These are phyloP conservation scores for Sprattus sprattus DNA, from an alignment of 2,113 vertebrate species.

Conservation along the genomic window DNA sequence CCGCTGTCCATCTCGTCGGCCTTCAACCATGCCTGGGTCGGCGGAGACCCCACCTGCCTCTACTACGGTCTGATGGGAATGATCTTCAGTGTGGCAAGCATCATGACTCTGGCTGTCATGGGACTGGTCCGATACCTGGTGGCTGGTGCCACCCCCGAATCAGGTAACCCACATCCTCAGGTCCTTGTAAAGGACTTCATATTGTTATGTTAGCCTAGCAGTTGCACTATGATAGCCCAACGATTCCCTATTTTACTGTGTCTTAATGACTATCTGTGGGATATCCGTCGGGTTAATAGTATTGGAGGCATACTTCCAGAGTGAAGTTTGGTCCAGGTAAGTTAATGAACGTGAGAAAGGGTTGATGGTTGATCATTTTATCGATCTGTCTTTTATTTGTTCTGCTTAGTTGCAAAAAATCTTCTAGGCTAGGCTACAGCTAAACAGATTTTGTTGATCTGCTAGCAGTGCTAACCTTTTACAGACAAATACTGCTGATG, in stretches of 20 bases:
- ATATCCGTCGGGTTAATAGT: not conserved
- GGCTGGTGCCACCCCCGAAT: slow-evolving; percentile 52
- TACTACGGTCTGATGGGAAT: slow-evolving; percentile 69
- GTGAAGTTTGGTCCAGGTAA: no score
- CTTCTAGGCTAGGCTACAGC: no score
- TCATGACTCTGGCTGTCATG: slow-evolving; percentile 63
- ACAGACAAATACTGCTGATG: no score
- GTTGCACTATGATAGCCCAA: not conserved
- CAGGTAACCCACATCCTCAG: slow-evolving; percentile 46
- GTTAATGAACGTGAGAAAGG: no score
- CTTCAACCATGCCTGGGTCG: slow-evolving; percentile 65
- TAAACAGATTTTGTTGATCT: no score
- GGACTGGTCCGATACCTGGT: slow-evolving; percentile 61
- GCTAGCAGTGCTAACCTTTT: no score
- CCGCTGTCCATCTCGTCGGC: slow-evolving; percentile 62
- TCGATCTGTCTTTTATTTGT: no score
- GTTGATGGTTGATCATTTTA: no score
- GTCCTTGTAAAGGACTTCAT: not conserved
- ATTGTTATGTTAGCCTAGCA: not conserved
- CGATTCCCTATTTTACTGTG: not conserved
- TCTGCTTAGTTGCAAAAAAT: no score
- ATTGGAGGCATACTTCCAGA: no score
- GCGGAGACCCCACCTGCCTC: slow-evolving; percentile 57
- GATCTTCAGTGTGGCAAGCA: slow-evolving; percentile 68
- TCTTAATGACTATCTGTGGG: not conserved